Conservation (phyloP, 2,113 vertebrate species). For the Lophotis ruficrista region DNA sequence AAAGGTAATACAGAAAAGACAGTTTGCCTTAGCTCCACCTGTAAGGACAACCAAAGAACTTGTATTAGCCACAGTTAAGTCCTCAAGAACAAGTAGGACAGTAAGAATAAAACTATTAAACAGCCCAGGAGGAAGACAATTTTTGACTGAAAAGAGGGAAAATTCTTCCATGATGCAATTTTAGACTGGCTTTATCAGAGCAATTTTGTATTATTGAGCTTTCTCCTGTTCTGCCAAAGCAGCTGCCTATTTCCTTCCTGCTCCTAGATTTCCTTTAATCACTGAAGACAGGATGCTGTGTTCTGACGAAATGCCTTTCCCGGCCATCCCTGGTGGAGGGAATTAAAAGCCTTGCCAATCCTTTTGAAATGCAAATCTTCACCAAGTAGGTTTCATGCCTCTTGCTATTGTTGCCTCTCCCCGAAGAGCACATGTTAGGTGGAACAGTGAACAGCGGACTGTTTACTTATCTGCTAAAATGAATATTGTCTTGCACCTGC, state of each 20-base stretch:
- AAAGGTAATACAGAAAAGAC: neutral
- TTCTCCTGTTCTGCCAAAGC: neutral
- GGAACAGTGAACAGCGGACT: neutral
- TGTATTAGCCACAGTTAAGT: neutral
- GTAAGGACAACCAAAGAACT: neutral
- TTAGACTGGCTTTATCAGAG: slow-evolving; percentile 1
- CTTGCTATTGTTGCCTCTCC: neutral
- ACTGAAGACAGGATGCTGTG: slow-evolving; percentile 13
- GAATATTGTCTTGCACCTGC: neutral
- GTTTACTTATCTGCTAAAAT: neutral
- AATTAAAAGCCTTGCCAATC: slow-evolving; percentile 45
- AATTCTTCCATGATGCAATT: neutral
- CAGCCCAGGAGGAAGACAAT: neutral
- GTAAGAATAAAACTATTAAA: neutral
- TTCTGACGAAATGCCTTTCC: slow-evolving; percentile 33
- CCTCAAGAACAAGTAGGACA: neutral
- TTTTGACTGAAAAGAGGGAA: neutral
- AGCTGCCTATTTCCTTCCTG: slow-evolving; percentile 27
- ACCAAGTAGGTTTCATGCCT: slow-evolving; percentile 17
- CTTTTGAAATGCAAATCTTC: slow-evolving; percentile 60
- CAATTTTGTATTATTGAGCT: neutral
- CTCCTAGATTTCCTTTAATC: slow-evolving; percentile 41
- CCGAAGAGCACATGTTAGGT: neutral
- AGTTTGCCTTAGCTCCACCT: neutral
- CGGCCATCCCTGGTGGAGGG: neutral